Percentiles rank a stretch among this genome's conserved stretches.
phyloP scores from a whole-genome alignment of 2,797 vertebrate species.

The Aphelocoma californica region DNA sequence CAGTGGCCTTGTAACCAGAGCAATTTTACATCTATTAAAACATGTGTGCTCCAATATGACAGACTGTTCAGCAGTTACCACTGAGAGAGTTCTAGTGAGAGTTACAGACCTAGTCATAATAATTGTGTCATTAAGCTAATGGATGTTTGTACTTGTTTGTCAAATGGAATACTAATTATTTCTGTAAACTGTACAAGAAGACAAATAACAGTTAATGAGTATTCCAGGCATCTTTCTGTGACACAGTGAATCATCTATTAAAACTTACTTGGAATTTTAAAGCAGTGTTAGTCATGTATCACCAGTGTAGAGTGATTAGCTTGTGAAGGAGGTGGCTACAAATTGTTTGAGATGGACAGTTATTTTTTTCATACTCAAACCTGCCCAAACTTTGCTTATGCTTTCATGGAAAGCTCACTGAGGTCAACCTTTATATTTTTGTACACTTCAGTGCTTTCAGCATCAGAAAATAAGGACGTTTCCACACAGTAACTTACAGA shows the following conservation, averaged over 20 bases:
- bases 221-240: constrained; percentile 12
- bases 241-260: constrained; percentile 44
- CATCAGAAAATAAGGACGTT: background rate
- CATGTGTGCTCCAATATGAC: background rate
- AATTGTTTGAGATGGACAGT: background rate
- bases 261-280: constrained; percentile 17
- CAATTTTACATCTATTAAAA: background rate
- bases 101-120: background rate
- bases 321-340: background rate
- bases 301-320: background rate
- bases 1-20: background rate
- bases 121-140: constrained; percentile 43
- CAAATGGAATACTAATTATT: constrained; percentile 30
- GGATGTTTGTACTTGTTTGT: constrained; percentile 44
- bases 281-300: background rate
- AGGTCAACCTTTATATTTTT: background rate
- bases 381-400: background rate
- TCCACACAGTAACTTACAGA: background rate
- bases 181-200: background rate
- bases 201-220: constrained; percentile 12
- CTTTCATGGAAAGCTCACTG: background rate
- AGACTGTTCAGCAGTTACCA: background rate
- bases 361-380: background rate
- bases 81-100: background rate
- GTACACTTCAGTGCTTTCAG: background rate